Evolutionary conservation across 2,113 vertebrate species (phyloP).

Genomic region (Salvator merianae): DNA sequence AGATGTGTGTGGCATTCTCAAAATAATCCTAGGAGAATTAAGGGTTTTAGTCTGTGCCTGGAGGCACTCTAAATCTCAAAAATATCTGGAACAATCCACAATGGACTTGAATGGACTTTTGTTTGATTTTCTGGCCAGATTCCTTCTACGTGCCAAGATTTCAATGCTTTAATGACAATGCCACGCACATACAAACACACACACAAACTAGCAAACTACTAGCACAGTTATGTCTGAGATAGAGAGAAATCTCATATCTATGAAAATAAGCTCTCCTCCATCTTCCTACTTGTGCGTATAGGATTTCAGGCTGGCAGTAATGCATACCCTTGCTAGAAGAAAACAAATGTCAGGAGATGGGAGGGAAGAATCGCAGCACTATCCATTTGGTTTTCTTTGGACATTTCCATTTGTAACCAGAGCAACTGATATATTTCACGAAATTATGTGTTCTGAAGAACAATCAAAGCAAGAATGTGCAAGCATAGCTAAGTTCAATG

Average conservation of each 20-base stretch:
- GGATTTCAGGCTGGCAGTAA: not conserved
- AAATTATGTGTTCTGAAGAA: constrained; percentile 27
- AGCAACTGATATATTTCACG: constrained; percentile 3
- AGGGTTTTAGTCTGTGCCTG: too few species aligned
- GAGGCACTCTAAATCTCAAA: not conserved
- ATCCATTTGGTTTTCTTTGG: constrained; percentile 3
- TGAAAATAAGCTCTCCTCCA: not conserved
- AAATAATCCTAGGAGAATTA: too few species aligned
- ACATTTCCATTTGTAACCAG: constrained; percentile 16
- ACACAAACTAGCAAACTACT: too few species aligned
- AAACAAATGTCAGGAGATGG: not conserved
- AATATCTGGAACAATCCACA: not conserved
- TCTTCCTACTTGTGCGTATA: not conserved
- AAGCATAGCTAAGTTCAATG: constrained; percentile 38
- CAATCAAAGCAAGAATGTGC: constrained; percentile 29
- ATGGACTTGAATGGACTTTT: not conserved
- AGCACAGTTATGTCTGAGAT: too few species aligned
- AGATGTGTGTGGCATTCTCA: too few species aligned
- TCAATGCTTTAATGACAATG: not conserved
- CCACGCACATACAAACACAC: not conserved
- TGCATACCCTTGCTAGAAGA: not conserved
- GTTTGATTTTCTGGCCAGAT: not conserved
- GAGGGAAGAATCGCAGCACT: not conserved
- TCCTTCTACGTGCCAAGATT: not conserved
- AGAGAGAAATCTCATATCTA: not conserved